phyloP scores from a whole-genome alignment of 2,113 vertebrate species.

The Struthidea cinerea region DNA sequence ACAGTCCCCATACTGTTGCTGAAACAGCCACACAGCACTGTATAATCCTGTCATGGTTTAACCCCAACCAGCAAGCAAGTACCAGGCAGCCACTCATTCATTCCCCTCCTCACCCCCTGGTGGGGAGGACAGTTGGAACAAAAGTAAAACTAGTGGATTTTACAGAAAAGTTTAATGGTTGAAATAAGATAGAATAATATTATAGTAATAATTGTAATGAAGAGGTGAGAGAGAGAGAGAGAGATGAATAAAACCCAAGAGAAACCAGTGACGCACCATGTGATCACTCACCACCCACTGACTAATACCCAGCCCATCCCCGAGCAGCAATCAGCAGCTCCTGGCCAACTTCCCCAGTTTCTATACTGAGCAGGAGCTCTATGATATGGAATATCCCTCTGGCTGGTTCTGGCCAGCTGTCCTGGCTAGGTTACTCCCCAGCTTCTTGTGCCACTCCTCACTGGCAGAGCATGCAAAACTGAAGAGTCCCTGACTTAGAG shows the following conservation, averaged over 20 bases:
- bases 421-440: background rate
- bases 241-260: background rate
- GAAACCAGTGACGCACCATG: background rate
- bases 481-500: too few species aligned
- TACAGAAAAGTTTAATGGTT: background rate
- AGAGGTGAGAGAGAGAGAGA: background rate
- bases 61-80: background rate
- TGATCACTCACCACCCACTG: background rate
- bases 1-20: background rate
- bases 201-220: background rate
- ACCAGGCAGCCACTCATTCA: background rate
- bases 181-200: background rate
- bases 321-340: too few species aligned
- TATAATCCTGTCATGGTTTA: background rate
- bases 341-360: background rate
- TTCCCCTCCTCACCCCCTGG: accelerated
- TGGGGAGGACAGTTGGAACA: background rate
- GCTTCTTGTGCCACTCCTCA: background rate
- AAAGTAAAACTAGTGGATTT: background rate
- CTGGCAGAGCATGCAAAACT: background rate
- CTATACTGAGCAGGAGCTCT: background rate
- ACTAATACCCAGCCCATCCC: background rate
- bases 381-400: background rate
- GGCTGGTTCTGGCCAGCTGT: background rate
- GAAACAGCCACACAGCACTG: background rate